Evolutionary conservation across 2,888 invertebrate genomes (phyloP).

Genomic region (Drosophila sordidapex): DNA sequence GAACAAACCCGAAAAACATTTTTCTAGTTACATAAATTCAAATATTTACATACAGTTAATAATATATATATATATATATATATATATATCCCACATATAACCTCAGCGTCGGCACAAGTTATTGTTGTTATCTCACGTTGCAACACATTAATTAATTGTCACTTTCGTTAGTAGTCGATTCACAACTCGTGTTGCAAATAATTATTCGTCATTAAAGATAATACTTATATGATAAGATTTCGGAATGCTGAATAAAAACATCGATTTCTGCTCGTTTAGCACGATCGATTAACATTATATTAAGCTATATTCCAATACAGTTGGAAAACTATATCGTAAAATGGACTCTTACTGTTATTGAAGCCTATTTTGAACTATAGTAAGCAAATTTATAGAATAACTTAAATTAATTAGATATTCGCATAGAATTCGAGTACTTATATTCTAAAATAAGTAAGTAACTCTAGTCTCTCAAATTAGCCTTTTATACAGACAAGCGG

Average conservation of each 20-base stretch:
- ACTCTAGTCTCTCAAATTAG: background rate
- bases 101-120: too few species aligned
- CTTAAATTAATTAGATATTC: background rate
- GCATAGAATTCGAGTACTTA: too few species aligned
- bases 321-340: background rate
- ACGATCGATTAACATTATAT: background rate
- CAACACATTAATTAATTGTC: too few species aligned
- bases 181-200: background rate
- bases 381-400: background rate
- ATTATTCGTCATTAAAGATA: too few species aligned
- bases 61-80: too few species aligned
- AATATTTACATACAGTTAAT: background rate
- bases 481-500: background rate
- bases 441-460: background rate
- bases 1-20: background rate
- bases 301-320: background rate
- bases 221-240: too few species aligned
- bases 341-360: too few species aligned
- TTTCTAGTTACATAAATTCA: too few species aligned
- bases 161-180: background rate
- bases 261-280: background rate
- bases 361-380: too few species aligned
- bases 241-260: too few species aligned
- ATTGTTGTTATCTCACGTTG: too few species aligned
- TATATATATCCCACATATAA: too few species aligned